Evolutionary conservation across 2,888 invertebrate species (phyloP).

Genomic region (Bugula neritina): DNA sequence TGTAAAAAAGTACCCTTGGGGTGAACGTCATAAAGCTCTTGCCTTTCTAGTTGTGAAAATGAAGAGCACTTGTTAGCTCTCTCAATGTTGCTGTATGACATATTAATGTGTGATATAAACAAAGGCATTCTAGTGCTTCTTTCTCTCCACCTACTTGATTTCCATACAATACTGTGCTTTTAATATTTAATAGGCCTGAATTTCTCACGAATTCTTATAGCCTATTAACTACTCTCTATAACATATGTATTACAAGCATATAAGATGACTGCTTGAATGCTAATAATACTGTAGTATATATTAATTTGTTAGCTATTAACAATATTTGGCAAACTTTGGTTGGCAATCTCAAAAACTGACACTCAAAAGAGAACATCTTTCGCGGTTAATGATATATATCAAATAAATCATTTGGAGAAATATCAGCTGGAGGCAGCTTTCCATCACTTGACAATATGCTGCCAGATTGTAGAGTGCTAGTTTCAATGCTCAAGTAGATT

Average conservation of each 20-base stretch:
- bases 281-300: too few relatives aligned
- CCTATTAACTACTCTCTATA: too few relatives aligned
- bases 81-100: neutral
- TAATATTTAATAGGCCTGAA: neutral
- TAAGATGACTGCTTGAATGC: too few relatives aligned
- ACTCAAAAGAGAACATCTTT: too few relatives aligned
- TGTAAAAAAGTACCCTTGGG: neutral
- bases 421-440: neutral
- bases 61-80: neutral
- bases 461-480: neutral
- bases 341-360: too few relatives aligned
- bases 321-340: too few relatives aligned
- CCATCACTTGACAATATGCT: constrained; percentile 24
- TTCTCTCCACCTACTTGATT: neutral
- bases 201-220: too few relatives aligned
- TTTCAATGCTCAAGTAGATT: constrained; percentile 2
- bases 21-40: neutral
- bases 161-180: neutral
- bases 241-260: too few relatives aligned
- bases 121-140: neutral
- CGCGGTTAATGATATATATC: too few relatives aligned
- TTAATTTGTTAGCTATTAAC: too few relatives aligned
- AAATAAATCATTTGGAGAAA: too few relatives aligned
- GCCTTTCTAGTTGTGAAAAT: neutral
- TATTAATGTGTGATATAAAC: neutral